A percentile compares a stretch with the other conserved stretches of the same genome.
Evolutionary conservation across 2,797 vertebrate genomes (phyloP).

Genomic region (Atherinosoma microstoma): DNA sequence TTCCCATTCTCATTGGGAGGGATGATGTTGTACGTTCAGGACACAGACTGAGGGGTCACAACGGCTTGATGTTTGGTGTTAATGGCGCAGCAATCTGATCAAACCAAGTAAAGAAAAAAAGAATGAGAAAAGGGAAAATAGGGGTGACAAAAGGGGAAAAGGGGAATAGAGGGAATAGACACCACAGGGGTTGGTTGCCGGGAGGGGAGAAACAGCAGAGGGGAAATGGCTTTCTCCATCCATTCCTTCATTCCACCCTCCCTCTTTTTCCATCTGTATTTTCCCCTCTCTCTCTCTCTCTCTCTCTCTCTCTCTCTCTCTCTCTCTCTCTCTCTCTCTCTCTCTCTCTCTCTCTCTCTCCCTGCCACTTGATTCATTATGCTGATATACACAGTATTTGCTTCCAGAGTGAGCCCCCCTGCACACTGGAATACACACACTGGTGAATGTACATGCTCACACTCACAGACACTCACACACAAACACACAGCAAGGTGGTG

Average conservation of each 20-base stretch:
- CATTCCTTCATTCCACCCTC: slow-evolving; percentile 59
- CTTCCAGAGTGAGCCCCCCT: slow-evolving; percentile 82
- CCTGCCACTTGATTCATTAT: slow-evolving; percentile 87
- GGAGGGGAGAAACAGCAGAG: slow-evolving; percentile 74
- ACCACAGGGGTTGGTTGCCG: slow-evolving; percentile 79
- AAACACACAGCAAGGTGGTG: slow-evolving; percentile 73
- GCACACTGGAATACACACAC: slow-evolving; percentile 72
- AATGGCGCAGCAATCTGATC: slow-evolving; percentile 44
- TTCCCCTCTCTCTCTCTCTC: neutral
- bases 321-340: too few relatives aligned
- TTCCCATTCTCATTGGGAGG: slow-evolving; percentile 13
- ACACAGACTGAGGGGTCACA: slow-evolving; percentile 24
- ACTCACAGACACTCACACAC: slow-evolving; percentile 25
- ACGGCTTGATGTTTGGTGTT: slow-evolving; percentile 23
- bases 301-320: too few relatives aligned
- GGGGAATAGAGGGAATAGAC: slow-evolving; percentile 72
- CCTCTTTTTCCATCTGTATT: slow-evolving; percentile 39
- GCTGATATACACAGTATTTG: slow-evolving; percentile 88
- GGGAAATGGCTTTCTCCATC: slow-evolving; percentile 80
- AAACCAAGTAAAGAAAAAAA: slow-evolving; percentile 36
- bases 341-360: too few relatives aligned
- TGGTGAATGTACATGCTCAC: slow-evolving; percentile 58
- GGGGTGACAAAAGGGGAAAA: slow-evolving; percentile 39
- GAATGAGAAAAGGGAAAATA: slow-evolving; percentile 22
- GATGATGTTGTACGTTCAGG: slow-evolving; percentile 32